phyloP scores from a whole-genome alignment of 2,888 invertebrate species.

The Ornithoptera priamus region DNA sequence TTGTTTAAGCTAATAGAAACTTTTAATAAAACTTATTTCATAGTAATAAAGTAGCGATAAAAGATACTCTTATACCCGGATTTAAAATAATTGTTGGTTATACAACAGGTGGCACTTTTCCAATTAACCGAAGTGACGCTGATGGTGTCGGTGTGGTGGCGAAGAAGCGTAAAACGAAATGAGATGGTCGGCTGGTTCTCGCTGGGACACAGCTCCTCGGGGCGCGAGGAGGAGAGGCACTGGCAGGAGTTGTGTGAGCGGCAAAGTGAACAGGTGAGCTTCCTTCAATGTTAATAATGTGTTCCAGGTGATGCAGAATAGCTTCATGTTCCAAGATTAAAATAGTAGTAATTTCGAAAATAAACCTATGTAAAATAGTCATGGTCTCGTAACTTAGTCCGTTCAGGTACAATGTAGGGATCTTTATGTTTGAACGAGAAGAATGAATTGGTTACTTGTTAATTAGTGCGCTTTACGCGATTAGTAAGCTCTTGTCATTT shows the following conservation, averaged over 20 bases:
- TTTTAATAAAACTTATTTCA: background rate
- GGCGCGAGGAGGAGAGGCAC: conserved; percentile 94
- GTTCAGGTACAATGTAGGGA: too few species aligned
- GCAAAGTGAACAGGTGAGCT: conserved; percentile 89
- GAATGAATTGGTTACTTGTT: too few species aligned
- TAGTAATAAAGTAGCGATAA: background rate
- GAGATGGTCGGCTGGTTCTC: conserved; percentile 99
- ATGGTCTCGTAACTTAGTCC: too few species aligned
- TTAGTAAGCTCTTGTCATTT: too few species aligned
- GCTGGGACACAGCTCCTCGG: conserved; percentile 93
- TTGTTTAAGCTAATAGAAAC: background rate
- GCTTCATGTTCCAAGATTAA: too few species aligned
- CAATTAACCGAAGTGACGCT: conserved; percentile 96
- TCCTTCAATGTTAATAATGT: background rate
- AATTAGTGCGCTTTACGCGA: too few species aligned
- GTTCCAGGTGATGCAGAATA: too few species aligned
- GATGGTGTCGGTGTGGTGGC: conserved; percentile 96
- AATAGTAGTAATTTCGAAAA: too few species aligned
- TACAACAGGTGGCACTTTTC: conserved; percentile 92
- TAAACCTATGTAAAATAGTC: too few species aligned
- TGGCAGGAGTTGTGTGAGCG: conserved; percentile 96
- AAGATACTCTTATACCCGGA: background rate
- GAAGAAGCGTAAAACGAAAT: conserved; percentile 94
- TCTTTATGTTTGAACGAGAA: too few species aligned
- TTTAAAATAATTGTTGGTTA: background rate